Base-by-base conservation (phyloP, 1,140 invertebrate genomes). In the Megalopta genalis region DNA sequence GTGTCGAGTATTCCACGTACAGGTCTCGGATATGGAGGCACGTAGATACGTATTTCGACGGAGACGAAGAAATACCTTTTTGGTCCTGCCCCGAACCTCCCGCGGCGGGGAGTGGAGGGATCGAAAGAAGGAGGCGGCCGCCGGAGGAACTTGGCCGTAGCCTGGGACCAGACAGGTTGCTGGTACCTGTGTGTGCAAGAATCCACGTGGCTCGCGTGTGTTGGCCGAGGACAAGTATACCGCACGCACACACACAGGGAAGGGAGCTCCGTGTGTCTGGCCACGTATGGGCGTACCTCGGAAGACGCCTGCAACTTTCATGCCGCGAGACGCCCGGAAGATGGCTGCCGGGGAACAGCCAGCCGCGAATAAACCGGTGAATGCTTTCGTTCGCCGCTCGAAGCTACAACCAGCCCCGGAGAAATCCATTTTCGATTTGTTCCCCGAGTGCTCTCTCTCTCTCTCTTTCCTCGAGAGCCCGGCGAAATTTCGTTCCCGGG, bases 1-100 rank as follows among this genome's bases (percentile, higher is more conserved):
- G 81, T 69, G 64, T 71, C 78, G 84, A 87, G 84, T 90, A 91
- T 91, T 90, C 90, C 90, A 91, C 90, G 89, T 89, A 88, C 84
- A 74, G 72, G 78, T 81, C 86, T 73, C 72, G 82, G 74, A 77
- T 81, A 76, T 80, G 85, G 82, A 85, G 80, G 88, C 90, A 90
- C 90, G 89, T 90, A 90, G 85, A 84, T 87, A 84, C 88, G 89
- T 90, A 90, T 91, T 88, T 90, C 84, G 83, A 68, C 80, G 72
- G 79, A 75, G 79, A 84, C 80, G 72, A 80, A 77, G 79, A 84
- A 87, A 87, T 75, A 69, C 68, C 75, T 76, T 70, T 79, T 63
- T 63, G 57, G 57, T 65, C 71, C 80, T 72, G 62, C 59, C 65
- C 77, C 82, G 72, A 64, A 77, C 66, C 68, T 65, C 69, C 77